A percentile compares a stretch with the other conserved stretches of the same genome.
These are phyloP conservation scores for Xyrauchen texanus DNA, from an alignment of 2,113 vertebrate genomes.

Conservation along the genomic window DNA sequence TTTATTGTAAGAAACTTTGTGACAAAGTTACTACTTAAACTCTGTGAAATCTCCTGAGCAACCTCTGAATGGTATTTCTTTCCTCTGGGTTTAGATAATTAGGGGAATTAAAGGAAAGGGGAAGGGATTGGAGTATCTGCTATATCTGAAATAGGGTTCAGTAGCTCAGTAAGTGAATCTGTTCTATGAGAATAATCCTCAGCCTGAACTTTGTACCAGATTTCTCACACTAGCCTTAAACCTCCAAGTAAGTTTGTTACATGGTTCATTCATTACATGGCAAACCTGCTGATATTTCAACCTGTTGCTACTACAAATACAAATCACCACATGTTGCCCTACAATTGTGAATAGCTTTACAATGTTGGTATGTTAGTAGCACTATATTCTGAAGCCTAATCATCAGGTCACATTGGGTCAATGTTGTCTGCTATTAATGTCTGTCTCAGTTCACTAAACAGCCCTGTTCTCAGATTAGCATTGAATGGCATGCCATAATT, in stretches of 20 bases:
- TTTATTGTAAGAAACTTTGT: too few relatives aligned
- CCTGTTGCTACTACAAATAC: not conserved
- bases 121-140: not conserved
- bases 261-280: not conserved
- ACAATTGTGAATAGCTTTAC: not conserved
- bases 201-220: too few relatives aligned
- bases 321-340: not conserved
- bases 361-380: not conserved
- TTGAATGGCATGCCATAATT: slow-evolving; percentile 25
- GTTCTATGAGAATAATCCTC: too few relatives aligned
- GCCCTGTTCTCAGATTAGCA: slow-evolving; percentile 24
- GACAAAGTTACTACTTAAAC: too few relatives aligned
- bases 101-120: too few relatives aligned
- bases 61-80: too few relatives aligned
- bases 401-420: too few relatives aligned
- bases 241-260: not conserved
- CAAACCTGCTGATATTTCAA: not conserved
- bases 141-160: not conserved
- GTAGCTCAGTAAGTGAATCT: too few relatives aligned
- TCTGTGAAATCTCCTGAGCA: too few relatives aligned
- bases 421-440: not conserved
- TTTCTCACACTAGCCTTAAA: too few relatives aligned
- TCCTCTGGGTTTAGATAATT: too few relatives aligned
- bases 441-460: slow-evolving; percentile 15
- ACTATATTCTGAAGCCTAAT: not conserved